Conservation (phyloP, 2,888 invertebrate genomes). For the Gastrophysa polygoni region DNA sequence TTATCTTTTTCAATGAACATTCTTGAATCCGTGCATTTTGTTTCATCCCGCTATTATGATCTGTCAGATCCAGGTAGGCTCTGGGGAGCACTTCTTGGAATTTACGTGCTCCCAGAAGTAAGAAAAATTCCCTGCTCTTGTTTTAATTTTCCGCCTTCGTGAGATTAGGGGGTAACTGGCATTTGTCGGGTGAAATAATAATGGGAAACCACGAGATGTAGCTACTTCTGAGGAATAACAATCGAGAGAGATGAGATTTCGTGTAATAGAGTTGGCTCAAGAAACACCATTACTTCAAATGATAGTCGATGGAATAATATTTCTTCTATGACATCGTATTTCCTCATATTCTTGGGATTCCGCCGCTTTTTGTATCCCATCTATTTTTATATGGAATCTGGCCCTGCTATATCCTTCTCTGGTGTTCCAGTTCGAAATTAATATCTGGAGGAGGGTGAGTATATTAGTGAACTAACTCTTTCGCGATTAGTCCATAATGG, state of each 20-base stretch:
- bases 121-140: constrained; percentile 9
- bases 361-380: too few species aligned
- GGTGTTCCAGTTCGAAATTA: too few species aligned
- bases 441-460: too few species aligned
- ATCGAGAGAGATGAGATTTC: neutral
- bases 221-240: neutral
- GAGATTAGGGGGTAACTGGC: neutral
- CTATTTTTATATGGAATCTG: too few species aligned
- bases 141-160: constrained; percentile 11
- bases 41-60: constrained; percentile 1
- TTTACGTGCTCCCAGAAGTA: constrained; percentile 10
- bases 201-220: neutral
- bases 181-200: neutral
- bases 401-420: too few species aligned
- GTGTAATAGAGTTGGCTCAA: neutral
- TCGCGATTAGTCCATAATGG: too few species aligned
- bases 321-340: too few species aligned
- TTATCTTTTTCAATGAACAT: too few species aligned
- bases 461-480: too few species aligned
- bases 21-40: neutral
- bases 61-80: constrained; percentile 13
- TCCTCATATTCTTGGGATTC: too few species aligned
- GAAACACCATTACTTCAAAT: neutral
- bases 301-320: too few species aligned
- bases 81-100: constrained; percentile 11